Evolutionary conservation across 2,888 invertebrate genomes (phyloP).

Genomic region (Microctonus hyperodae): DNA sequence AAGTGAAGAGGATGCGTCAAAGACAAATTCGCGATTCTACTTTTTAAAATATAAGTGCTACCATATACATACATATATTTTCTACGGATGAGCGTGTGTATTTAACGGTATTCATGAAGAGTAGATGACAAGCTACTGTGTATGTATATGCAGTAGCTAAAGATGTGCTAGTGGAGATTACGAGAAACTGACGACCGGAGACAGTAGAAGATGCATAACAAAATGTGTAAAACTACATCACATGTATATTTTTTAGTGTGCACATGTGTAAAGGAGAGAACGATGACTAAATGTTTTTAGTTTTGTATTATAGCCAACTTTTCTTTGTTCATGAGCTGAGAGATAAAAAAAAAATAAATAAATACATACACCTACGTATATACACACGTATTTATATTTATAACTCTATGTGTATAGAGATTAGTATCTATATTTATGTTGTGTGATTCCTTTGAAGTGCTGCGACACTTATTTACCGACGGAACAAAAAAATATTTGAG

Average conservation of each 20-base stretch:
- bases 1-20: conserved; percentile 15
- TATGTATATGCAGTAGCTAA: too few species aligned
- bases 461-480: too few species aligned
- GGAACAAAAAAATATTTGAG: too few species aligned
- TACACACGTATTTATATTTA: neutral
- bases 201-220: conserved; percentile 8
- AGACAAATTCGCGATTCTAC: conserved; percentile 29
- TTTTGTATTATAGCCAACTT: conserved; percentile 9
- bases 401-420: neutral
- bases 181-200: conserved; percentile 10
- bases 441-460: too few species aligned
- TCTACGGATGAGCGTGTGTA: neutral
- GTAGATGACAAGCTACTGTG: too few species aligned
- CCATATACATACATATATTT: neutral
- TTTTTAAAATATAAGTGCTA: conserved; percentile 15
- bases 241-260: neutral
- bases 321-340: conserved; percentile 6
- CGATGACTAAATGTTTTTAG: conserved; percentile 19
- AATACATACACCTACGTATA: neutral
- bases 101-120: neutral
- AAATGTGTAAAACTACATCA: neutral
- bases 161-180: conserved; percentile 18
- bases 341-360: neutral
- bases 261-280: conserved; percentile 6
- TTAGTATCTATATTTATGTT: too few species aligned